Evolutionary conservation across 2,113 vertebrate genomes (phyloP), one percentile per base, ranked within the genome.

Genomic region (Corydoras sp.): DNA sequence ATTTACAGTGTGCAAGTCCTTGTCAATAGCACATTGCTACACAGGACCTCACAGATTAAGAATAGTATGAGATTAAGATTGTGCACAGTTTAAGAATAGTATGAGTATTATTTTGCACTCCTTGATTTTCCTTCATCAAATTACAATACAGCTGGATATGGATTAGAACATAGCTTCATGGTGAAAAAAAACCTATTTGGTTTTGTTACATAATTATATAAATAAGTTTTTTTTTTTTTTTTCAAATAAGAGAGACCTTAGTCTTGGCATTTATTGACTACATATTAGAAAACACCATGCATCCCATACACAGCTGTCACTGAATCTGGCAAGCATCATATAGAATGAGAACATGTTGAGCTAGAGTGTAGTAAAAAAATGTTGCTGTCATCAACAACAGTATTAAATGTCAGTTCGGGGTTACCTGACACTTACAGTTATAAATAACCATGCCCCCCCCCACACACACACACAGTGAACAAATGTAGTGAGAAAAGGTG

Each of bases 401-500:
- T 68, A 75, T 79, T 67, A 65, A 71, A 79, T 69, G 53, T 75
- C 69, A 72, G 56, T 78, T 61, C 68, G 54, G 76, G 55, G 69
- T 59, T 73, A 70, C 10, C 64, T 76, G 71, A 71, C 72, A 73
- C 31, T 56, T 58, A 69, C 54, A 8, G 62, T 63, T 80, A 72
- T 79, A 76, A 67, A 76, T 77, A 81, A 77, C 63, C 49, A 13
- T 65, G 63, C 11, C 51, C 43, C 58, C 59, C 43, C 55, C 31
- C 65, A 71, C 62, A 43, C 43, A 58, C 62, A 30, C 59, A 24
- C 65, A 71, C 62, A 51, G 30, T 58, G 74, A 68, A 73, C 69
- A 80, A 72, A 83, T 76, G 69, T 75, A 68, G 18, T 18, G 65
- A 64, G 77, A 72, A 77, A 77, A 56, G 65, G 77, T 68, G 71